Base-by-base conservation (phyloP, 2,888 invertebrate genomes). In the Polyommatus iphigenia region DNA sequence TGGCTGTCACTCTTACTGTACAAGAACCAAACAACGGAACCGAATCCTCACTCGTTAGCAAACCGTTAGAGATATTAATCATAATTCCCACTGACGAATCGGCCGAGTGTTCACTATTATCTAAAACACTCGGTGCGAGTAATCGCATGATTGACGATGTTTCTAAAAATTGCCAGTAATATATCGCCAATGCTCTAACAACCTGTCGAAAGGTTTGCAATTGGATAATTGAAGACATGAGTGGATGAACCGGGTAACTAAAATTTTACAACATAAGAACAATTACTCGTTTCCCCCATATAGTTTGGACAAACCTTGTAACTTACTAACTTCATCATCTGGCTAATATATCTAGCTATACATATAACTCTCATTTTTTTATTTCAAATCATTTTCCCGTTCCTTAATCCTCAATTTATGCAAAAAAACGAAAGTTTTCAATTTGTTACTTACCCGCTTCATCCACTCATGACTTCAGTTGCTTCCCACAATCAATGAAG, bases 21-120 rank as follows among this genome's bases (percentile, higher is more conserved):
- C 72, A 46, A 73, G 41, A 46, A 20, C 41, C 41, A n/a, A n/a
- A n/a, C 59, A 20, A n/a, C 3, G 24, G n/a, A 62, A 62, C 62
- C 62, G 24, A 62, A 62, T 29, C 32, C 13, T 50, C 20, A 20
- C 73, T 73, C 50, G 62, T 62, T 62, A 73, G 24, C 20, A 41
- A 36, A 54, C 75, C 50, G 75, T 75, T 75, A 75, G 36, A 72
- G 90, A 91, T 92, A 92, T 93, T 92, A 91, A 93, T 93, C 92
- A 93, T 91, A 92, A 92, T 93, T 90, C 88, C 84, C 86, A 86
- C 85, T 88, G 92, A 92, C 91, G 88, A 87, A 85, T 87, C 87
- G 86, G 84, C 91, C 89, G 87, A 91, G 90, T 91, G 91, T 91
- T 91, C 91, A 87, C 87, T 85, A 91, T 92, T 92, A 91, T 93